Base-by-base conservation (phyloP, 1,140 invertebrate species). In the Drosophila novamexicana region DNA sequence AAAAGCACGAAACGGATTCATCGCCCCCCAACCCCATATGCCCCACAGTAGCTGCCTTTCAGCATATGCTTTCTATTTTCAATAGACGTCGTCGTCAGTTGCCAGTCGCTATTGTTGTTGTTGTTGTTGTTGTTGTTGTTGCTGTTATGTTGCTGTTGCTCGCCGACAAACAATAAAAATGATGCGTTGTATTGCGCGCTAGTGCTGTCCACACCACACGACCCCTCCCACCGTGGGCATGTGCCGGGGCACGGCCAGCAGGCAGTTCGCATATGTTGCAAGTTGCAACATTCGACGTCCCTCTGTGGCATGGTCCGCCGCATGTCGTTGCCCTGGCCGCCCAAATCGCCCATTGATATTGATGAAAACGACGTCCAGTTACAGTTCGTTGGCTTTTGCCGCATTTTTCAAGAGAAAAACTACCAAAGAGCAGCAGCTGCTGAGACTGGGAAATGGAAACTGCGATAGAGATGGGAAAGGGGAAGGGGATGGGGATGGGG, bases 331-430 rank as follows among this genome's bases (percentile, higher is more conserved):
- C 45, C 44, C 63, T 65, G 45, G 75, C 71, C 71, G 74, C 64
- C 77, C 62, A 67, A 68, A 65, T 83, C 77, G 67, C 73, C 84
- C 84, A 89, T 88, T 88, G 80, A 89, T 88, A 88, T 88, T 88
- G 83, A 88, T 88, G 83, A 89, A 88, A 88, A 88, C 84, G 83
- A 88, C 79, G 83, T 88, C 84, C 84, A 88, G 84, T 88, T 89
- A 88, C 84, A 88, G 84, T 88, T 88, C 84, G 84, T 88, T 88
- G 84, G 84, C 84, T 88, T 89, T 70, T 78, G 69, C 67, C 68
- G 85, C 84, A 84, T 84, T 83, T 88, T 88, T 84, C 85, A 89
- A 84, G 77, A 73, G 69, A 83, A 80, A 62, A 82, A 65, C 39
- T 65, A 50, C 53, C 50, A 85, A 53, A 40, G 69, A 52, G 64